Percentiles rank a stretch among this genome's conserved stretches.
These are phyloP conservation scores for Iphiclides podalirius DNA, from an alignment of 2,888 invertebrate species.

Conservation along the genomic window DNA sequence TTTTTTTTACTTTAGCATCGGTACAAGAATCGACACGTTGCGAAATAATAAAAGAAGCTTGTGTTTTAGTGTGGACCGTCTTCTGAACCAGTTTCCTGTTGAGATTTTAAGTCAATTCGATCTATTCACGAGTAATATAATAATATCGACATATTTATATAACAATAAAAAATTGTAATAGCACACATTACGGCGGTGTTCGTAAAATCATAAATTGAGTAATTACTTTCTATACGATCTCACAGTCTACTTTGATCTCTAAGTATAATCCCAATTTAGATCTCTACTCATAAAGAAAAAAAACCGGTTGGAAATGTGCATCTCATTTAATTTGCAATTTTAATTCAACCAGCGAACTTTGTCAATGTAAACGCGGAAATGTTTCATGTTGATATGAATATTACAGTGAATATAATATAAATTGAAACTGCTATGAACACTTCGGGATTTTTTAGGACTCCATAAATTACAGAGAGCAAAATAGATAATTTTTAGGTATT, in stretches of 20 bases:
- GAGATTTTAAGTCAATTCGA: constrained; percentile 13
- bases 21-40: constrained; percentile 49
- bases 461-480: too few species aligned
- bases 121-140: constrained; percentile 4
- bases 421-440: not conserved
- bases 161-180: not conserved
- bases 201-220: too few species aligned
- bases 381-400: not conserved
- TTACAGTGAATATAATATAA: not conserved
- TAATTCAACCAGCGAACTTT: not conserved
- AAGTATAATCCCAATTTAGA: too few species aligned
- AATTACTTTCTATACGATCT: too few species aligned
- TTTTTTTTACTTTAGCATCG: constrained; percentile 45
- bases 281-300: too few species aligned
- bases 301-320: not conserved
- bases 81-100: constrained; percentile 28
- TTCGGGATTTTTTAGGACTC: too few species aligned
- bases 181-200: too few species aligned
- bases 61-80: constrained; percentile 23
- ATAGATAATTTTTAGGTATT: too few species aligned
- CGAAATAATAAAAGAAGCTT: constrained; percentile 29
- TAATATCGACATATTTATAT: not conserved
- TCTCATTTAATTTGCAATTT: not conserved
- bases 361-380: not conserved
- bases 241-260: too few species aligned